Conservation (phyloP, 2,888 invertebrate genomes). For the Meta bourneti region DNA sequence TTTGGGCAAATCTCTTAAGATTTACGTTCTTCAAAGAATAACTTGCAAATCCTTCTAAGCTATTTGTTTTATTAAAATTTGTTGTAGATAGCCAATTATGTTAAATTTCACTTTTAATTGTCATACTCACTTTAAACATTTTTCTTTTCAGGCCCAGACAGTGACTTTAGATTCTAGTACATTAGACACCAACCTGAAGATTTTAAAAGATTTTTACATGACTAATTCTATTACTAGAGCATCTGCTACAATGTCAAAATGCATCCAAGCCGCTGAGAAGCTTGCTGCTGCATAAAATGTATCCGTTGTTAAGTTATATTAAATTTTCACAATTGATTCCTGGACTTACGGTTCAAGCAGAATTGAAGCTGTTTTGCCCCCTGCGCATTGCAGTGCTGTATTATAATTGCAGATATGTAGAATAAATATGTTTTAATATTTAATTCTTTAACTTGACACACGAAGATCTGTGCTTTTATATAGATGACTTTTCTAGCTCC, state of each 20-base stretch:
- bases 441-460: neutral
- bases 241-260: constrained; percentile 99
- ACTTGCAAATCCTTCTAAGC: neutral
- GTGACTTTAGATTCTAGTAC: constrained; percentile 79
- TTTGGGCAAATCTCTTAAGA: neutral
- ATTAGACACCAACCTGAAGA: constrained; percentile 85
- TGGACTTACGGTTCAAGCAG: constrained; percentile 24
- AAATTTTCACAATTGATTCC: neutral
- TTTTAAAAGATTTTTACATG: constrained; percentile 90
- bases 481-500: too few species aligned
- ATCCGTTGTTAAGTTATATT: neutral
- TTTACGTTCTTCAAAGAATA: neutral
- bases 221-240: constrained; percentile 97
- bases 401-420: constrained; percentile 58
- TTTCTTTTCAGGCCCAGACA: constrained; percentile 76
- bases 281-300: constrained; percentile 79
- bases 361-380: constrained; percentile 9
- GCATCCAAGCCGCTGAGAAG: constrained; percentile 93
- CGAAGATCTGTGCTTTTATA: neutral
- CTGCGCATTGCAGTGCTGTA: constrained; percentile 37
- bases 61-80: neutral
- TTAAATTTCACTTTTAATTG: neutral
- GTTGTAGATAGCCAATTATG: neutral
- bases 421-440: constrained; percentile 58
- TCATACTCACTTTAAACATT: too few species aligned